Base-by-base conservation (phyloP, 37 sponge, comb jelly and placozoan species). In the Aplysina aerophoba region DNA sequence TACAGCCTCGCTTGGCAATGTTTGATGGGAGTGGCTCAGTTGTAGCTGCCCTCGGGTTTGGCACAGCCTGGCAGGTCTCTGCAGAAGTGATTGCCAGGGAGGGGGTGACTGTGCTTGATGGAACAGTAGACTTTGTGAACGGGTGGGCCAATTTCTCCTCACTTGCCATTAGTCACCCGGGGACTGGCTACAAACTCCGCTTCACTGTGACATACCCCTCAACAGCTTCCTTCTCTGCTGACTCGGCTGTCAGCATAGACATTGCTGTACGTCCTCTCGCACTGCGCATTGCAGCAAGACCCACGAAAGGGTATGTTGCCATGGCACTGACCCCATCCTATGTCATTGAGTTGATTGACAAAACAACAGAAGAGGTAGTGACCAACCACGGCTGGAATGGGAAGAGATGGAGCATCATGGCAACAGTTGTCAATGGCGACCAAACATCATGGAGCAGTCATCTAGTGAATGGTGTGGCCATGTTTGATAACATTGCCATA, bases 141-240 rank as follows among this genome's bases (percentile, higher is more conserved):
- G 97, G 97, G 0, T 33, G 39, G 54, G 97, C 94, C 33, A 81
- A 81, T 28, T 91, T 87, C 84, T 61, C 92, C n/a, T 80, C 84
- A 31, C 66, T 91, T 17, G 17, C 77, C 17, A 81, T 96, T 66
- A 83, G 82, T 59, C 88, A 91, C 38, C 87, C 86, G 16, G 97
- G 94, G 22, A 71, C 17, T 15, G 53, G 44, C 11, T 93, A 91
- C 55, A 13, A 0, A 14, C 65, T 96, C 30, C 44, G 63, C 20
- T 91, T 93, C 53, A 75, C 27, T 11, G 86, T 93, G 0, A 82
- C 87, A 0, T 85, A 74, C 61, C 97, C 97, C 57, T 0, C 59
- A 1, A 77, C 27, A 64, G 90, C 78, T 24, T 39, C 77, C 55
- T 95, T 92, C 66, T 69, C 81, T 22, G 65, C 73, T 21, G 15